phyloP scores from a whole-genome alignment of 2,888 invertebrate species.

The Limnephilus lunatus region DNA sequence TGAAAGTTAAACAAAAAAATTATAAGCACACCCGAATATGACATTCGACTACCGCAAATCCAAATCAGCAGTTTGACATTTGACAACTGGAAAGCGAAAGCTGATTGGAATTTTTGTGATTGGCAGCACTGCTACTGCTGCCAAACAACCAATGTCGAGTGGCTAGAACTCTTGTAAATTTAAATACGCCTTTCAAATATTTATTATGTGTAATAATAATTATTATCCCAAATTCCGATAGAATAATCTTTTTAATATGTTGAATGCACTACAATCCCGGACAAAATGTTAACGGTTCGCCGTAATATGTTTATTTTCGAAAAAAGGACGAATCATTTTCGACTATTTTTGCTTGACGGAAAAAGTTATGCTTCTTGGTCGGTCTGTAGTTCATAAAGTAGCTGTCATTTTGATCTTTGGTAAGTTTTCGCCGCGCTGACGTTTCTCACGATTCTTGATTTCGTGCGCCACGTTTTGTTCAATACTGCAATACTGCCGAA shows the following conservation, averaged over 20 bases:
- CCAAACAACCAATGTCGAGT: background rate
- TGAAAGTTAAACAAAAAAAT: conserved; percentile 58
- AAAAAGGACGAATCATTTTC: background rate
- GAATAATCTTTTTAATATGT: background rate
- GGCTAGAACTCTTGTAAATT: background rate
- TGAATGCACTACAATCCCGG: background rate
- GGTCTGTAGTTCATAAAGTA: background rate
- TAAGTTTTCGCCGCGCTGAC: conserved; percentile 56
- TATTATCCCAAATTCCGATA: background rate
- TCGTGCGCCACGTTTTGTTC: conserved; percentile 55
- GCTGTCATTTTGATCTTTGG: conserved; percentile 37
- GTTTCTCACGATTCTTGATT: conserved; percentile 18
- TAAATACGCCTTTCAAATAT: background rate
- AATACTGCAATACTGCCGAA: conserved; percentile 15
- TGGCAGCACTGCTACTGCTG: conserved; percentile 26
- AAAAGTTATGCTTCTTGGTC: background rate
- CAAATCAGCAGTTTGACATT: conserved; percentile 60
- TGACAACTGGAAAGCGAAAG: conserved; percentile 54
- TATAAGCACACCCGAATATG: conserved; percentile 42
- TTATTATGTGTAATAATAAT: no score
- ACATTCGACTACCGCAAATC: conserved; percentile 59
- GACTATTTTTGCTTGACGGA: background rate
- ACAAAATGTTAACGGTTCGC: background rate
- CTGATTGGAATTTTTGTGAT: conserved; percentile 18
- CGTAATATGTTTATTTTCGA: background rate